A percentile compares a stretch with the other conserved stretches of the same genome.
Evolutionary conservation across 1,140 invertebrate genomes (phyloP).

Genomic region (Aphis craccivora): DNA sequence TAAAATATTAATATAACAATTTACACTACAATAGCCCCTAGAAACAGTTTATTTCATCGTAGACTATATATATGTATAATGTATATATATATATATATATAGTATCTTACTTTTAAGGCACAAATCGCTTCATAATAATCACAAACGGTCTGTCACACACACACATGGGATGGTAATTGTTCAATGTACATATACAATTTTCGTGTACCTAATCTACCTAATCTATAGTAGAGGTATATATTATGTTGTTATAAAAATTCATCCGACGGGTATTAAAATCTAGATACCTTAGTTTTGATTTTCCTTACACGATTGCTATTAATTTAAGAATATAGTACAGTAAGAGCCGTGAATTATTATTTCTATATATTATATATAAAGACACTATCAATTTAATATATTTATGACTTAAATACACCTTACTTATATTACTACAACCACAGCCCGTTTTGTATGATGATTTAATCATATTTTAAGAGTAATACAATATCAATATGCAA

Average conservation of each 20-base stretch:
- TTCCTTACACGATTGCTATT: not conserved
- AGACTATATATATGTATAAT: not conserved
- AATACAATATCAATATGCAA: conserved; percentile 4
- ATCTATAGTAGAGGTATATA: not conserved
- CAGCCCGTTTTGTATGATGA: conserved; percentile 44
- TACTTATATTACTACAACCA: conserved; percentile 53
- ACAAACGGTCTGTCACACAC: not conserved
- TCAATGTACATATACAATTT: not conserved
- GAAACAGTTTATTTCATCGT: not conserved
- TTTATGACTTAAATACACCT: conserved; percentile 15
- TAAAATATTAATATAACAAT: conserved; percentile 32
- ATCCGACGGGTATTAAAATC: not conserved
- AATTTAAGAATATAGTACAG: not conserved
- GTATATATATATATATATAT: not conserved
- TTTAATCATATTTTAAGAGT: not conserved
- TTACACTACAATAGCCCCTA: not conserved
- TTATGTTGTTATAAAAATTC: not conserved
- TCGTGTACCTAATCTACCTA: not conserved
- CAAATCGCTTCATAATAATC: conserved; percentile 35
- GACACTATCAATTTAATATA: not conserved
- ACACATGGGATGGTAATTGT: not conserved
- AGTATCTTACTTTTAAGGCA: conserved; percentile 53
- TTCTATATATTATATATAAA: not conserved
- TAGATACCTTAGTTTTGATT: not conserved
- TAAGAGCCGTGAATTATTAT: not conserved